Percentiles rank a stretch among this genome's conserved stretches.
These are phyloP conservation scores for Caenorhabditis sp. DNA, from an alignment of 2,888 invertebrate genomes.

Conservation along the genomic window DNA sequence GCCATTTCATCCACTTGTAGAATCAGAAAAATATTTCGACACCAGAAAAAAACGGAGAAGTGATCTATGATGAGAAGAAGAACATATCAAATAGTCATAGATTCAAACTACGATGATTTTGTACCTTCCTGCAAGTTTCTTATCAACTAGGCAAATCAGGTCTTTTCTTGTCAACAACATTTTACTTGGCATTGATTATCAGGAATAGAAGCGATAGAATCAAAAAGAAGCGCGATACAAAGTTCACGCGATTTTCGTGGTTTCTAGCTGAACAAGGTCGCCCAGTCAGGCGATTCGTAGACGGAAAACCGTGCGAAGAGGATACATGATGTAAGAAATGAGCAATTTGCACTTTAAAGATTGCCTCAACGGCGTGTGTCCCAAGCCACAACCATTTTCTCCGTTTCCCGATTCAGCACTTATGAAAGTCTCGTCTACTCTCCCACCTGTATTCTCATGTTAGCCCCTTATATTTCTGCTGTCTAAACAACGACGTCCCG, in stretches of 20 bases:
- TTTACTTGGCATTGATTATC: slow-evolving; percentile 24
- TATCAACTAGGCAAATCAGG: slow-evolving; percentile 41
- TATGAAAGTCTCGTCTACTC: slow-evolving; percentile 50
- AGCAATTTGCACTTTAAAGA: slow-evolving; percentile 35
- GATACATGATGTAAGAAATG: not conserved
- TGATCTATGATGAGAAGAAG: slow-evolving; percentile 32
- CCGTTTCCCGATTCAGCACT: slow-evolving; percentile 51
- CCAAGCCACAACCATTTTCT: slow-evolving; percentile 41
- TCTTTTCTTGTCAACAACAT: slow-evolving; percentile 35
- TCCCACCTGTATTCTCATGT: slow-evolving; percentile 37
- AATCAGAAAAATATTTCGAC: not conserved
- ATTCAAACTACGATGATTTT: slow-evolving; percentile 33
- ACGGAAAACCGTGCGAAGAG: not conserved
- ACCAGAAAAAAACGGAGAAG: not conserved
- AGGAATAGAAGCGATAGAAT: slow-evolving; percentile 13
- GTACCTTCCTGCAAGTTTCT: slow-evolving; percentile 27
- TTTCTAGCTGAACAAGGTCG: not conserved
- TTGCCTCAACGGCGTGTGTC: not conserved
- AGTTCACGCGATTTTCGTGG: slow-evolving; percentile 1
- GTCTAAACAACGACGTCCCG: slow-evolving; percentile 51
- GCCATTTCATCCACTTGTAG: not conserved
- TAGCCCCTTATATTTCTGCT: slow-evolving; percentile 61
- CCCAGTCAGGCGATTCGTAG: not conserved
- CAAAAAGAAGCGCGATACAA: not conserved
- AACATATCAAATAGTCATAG: slow-evolving; percentile 25